Percentiles rank a stretch among this genome's conserved stretches.
Evolutionary conservation across 1,140 invertebrate species (phyloP).

Genomic region (Caenorhabditis brenneri): DNA sequence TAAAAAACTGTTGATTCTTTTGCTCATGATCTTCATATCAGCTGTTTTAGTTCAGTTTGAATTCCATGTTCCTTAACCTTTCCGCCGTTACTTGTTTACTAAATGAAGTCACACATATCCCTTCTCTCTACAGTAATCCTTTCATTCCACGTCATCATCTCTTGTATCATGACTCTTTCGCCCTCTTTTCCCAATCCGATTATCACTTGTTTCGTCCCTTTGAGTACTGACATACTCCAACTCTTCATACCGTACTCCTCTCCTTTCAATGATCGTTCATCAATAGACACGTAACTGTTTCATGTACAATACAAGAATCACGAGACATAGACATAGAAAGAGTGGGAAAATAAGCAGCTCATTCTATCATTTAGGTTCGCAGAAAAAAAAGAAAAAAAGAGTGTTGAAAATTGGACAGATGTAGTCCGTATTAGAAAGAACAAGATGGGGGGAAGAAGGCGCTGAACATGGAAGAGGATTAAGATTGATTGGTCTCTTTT

Average conservation of each 20-base stretch:
- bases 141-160: background rate
- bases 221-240: too few relatives aligned
- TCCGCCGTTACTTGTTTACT: too few relatives aligned
- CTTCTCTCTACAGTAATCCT: background rate
- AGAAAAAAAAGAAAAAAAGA: background rate
- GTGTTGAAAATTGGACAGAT: constrained; percentile 21
- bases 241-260: too few relatives aligned
- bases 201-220: background rate
- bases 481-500: constrained; percentile 47
- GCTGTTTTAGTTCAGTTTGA: too few relatives aligned
- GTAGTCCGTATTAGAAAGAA: constrained; percentile 5
- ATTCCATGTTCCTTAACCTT: too few relatives aligned
- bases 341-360: background rate
- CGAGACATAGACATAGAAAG: background rate
- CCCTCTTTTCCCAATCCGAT: background rate
- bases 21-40: too few relatives aligned
- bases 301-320: background rate
- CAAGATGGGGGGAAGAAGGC: background rate
- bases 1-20: too few relatives aligned
- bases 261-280: too few relatives aligned
- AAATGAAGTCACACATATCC: too few relatives aligned
- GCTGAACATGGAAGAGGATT: constrained; percentile 38
- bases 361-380: background rate
- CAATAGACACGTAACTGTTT: background rate
- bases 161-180: background rate